Evolutionary conservation across 2,113 vertebrate genomes (phyloP).

Genomic region (Cryptotis parvus): DNA sequence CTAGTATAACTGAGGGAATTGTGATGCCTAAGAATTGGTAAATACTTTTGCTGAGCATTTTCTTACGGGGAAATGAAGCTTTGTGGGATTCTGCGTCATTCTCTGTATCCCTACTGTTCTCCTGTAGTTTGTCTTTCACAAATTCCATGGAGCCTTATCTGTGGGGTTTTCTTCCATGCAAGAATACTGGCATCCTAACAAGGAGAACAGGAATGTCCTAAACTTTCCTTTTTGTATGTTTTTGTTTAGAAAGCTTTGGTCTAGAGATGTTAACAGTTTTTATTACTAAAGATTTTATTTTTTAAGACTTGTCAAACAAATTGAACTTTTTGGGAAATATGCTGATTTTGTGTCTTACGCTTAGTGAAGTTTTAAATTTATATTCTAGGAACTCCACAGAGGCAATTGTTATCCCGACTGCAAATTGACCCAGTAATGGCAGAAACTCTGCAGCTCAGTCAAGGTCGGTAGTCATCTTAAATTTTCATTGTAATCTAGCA

Average conservation of each 20-base stretch:
- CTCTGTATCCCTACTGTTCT: no score
- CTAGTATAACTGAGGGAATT: neutral
- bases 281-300: constrained; percentile 23
- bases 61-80: neutral
- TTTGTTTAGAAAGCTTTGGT: constrained; percentile 24
- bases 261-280: constrained; percentile 3
- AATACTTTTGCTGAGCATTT: neutral
- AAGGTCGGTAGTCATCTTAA: constrained; percentile 79
- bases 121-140: neutral
- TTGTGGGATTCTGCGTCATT: no score
- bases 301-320: constrained; percentile 7
- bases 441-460: constrained; percentile 84
- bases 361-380: constrained; percentile 70
- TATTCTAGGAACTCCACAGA: constrained; percentile 84
- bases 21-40: neutral
- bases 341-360: constrained; percentile 44
- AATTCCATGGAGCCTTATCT: neutral
- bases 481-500: constrained; percentile 35
- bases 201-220: neutral
- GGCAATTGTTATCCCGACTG: constrained; percentile 90
- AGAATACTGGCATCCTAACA: neutral
- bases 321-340: constrained; percentile 26
- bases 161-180: neutral
- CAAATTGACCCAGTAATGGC: constrained; percentile 88
- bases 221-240: neutral